These are phyloP conservation scores for Temnothorax nylanderi DNA, from an alignment of 1,140 invertebrate genomes.

Conservation along the genomic window DNA sequence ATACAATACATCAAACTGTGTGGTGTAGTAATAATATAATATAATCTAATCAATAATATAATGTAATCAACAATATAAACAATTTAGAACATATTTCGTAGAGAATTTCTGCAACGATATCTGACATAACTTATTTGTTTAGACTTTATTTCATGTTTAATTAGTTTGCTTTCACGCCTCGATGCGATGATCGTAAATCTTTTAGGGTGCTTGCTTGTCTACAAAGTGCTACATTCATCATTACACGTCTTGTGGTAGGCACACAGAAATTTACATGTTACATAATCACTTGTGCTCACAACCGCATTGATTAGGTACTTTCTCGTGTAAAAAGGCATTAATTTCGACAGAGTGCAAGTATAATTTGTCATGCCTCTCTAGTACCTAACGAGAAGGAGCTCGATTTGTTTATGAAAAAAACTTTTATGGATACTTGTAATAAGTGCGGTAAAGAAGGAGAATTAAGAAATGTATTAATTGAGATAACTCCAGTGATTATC, in stretches of 20 bases:
- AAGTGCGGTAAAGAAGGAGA: not conserved
- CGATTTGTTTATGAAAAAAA: not conserved
- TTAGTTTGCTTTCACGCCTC: slow-evolving; percentile 24
- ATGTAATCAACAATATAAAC: not conserved
- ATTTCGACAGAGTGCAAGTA: slow-evolving; percentile 19
- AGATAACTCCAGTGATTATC: not conserved
- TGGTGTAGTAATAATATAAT: too few species aligned
- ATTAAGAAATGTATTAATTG: not conserved
- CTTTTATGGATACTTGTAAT: not conserved
- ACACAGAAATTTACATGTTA: slow-evolving; percentile 29
- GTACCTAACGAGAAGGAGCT: not conserved
- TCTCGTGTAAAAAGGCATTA: slow-evolving; percentile 10
- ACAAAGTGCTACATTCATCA: not conserved
- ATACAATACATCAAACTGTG: not conserved
- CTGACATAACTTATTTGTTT: too few species aligned
- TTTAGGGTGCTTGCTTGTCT: slow-evolving; percentile 16
- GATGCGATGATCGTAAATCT: slow-evolving; percentile 30
- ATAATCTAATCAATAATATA: not conserved
- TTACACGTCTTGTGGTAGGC: not conserved
- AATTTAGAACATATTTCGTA: not conserved
- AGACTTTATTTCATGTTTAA: not conserved
- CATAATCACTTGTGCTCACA: slow-evolving; percentile 20
- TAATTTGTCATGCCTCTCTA: slow-evolving; percentile 11
- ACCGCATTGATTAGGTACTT: not conserved
- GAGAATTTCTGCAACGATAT: not conserved